Evolutionary conservation across 2,113 vertebrate species (phyloP).

Genomic region (Pollimyrus isidori): DNA sequence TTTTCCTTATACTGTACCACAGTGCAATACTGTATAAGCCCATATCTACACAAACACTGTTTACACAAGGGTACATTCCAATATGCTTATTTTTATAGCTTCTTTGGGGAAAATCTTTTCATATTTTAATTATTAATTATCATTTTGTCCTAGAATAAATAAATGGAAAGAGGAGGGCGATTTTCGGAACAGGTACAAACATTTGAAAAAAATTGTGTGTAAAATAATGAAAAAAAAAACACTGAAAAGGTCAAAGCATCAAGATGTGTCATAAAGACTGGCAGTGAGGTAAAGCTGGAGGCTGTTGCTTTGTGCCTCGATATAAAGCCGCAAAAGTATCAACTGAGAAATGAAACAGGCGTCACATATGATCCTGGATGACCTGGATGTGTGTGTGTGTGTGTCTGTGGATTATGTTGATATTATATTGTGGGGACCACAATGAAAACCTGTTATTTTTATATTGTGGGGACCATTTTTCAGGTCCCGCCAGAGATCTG

Average conservation of each 20-base stretch:
- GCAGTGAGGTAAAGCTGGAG: not conserved
- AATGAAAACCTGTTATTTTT: too few species aligned
- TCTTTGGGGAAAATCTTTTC: not conserved
- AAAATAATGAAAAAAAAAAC: not conserved
- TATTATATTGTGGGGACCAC: too few species aligned
- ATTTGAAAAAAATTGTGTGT: not conserved
- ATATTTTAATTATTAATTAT: not conserved
- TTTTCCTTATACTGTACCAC: too few species aligned
- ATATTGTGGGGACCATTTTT: too few species aligned
- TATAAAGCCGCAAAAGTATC: slow-evolving; percentile 8
- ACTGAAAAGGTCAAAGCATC: not conserved
- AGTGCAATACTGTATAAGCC: too few species aligned
- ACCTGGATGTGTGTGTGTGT: not conserved
- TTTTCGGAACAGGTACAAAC: not conserved
- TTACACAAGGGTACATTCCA: not conserved
- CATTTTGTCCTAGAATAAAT: not conserved
- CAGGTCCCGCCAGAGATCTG: too few species aligned
- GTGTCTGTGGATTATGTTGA: not conserved
- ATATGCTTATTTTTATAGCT: not conserved
- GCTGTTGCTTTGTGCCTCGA: not conserved
- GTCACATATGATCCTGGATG: not conserved
- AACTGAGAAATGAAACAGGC: not conserved
- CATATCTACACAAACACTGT: too few species aligned
- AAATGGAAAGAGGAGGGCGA: not conserved
- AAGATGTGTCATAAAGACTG: not conserved